Percentiles rank a stretch among this genome's conserved stretches.
Evolutionary conservation across 2,113 vertebrate genomes (phyloP).

Genomic region (Ceyx margarethae): DNA sequence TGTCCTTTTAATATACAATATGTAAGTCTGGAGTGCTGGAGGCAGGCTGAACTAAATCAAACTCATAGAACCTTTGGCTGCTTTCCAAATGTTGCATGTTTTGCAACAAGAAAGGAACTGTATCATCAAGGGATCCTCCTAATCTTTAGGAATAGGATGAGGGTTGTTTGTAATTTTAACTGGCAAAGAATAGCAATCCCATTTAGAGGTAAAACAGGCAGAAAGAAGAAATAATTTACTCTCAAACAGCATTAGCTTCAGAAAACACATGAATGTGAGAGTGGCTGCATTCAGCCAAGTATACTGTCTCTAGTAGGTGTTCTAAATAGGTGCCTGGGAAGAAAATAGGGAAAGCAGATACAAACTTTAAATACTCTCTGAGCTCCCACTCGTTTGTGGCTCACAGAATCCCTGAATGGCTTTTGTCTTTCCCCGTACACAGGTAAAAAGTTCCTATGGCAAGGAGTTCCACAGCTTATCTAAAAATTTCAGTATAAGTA

Average conservation of each 20-base stretch:
- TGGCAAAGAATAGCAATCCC: not conserved
- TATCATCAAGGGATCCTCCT: not conserved
- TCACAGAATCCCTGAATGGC: not conserved
- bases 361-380: not conserved
- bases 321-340: not conserved
- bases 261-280: not conserved
- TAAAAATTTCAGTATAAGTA: not conserved
- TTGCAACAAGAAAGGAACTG: not conserved
- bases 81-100: not conserved
- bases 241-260: not conserved
- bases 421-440: not conserved
- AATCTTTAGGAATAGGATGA: not conserved
- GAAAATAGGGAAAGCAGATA: not conserved
- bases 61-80: not conserved
- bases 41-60: not conserved
- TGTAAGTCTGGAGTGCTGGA: not conserved
- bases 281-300: not conserved
- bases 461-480: not conserved
- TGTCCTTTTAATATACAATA: not conserved
- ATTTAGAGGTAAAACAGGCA: not conserved
- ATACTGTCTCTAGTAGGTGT: not conserved
- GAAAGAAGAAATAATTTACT: not conserved
- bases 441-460: not conserved
- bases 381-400: not conserved
- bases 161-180: constrained; percentile 13